Evolutionary conservation across 2,113 vertebrate genomes (phyloP), one percentile per base, ranked within the genome.

Genomic region (Anoplopoma fimbria): DNA sequence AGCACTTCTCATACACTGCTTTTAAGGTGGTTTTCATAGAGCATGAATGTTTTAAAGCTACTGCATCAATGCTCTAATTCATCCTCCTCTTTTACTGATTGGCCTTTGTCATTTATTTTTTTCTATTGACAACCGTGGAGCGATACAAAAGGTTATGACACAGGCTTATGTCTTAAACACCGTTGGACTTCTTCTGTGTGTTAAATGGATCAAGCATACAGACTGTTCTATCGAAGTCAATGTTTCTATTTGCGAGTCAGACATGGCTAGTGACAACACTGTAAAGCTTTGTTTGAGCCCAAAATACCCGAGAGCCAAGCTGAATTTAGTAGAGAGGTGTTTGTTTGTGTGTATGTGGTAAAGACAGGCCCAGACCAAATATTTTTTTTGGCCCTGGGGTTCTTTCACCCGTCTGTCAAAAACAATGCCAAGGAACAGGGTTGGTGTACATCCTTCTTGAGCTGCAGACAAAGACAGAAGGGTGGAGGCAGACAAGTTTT

Each of bases 341-440:
- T 62, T 45, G 63, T 80, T 67, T 80, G 42, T 19, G 78, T 23
- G 29, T 27, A 63, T 65, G 38, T 62, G 53, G 36, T 68, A 78
- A 75, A 89, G 76, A 74, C 57, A 36, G 58, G 57, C 76, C 38
- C 58, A 63, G 64, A 86, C 91, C 73, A 88, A 89, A 88, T 86
- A 13, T 82, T 83, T 85, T 92, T 83, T 75, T 68, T n/a, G n/a
- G 86, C 89, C 89, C 84, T 34, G 42, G 51, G 89, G 84, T 89
- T 55, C 85, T 75, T 86, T 91, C 88, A 86, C 68, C 84, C 88
- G 83, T 82, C 82, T 82, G 57, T 77, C 33, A 19, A 85, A 84
- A 90, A 83, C 83, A 88, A 80, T 8, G 4, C 23, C 25, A 40
- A 45, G 45, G 77, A 76, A 62, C 61, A 77, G 38, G 70, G 77